Evolutionary conservation across 2,888 invertebrate species (phyloP).

Genomic region (Drosophila picticornis): DNA sequence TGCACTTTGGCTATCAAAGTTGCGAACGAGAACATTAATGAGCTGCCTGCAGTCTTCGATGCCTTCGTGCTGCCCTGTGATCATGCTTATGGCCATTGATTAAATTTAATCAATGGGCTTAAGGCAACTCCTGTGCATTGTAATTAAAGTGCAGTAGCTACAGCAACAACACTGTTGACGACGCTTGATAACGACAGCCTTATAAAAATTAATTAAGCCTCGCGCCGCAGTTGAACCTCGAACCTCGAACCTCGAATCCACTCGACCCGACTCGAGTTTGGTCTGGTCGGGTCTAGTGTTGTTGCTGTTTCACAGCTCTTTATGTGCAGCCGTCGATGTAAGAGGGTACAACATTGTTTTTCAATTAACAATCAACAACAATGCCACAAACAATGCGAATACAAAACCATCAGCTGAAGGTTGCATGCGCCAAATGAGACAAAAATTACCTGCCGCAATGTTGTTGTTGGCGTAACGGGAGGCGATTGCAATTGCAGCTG

Average conservation of each 20-base stretch:
- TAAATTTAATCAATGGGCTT: slow-evolving; percentile 80
- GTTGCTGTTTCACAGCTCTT: slow-evolving; percentile 67
- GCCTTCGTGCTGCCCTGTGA: slow-evolving; percentile 26
- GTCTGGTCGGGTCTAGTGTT: background rate
- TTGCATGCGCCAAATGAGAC: slow-evolving; percentile 72
- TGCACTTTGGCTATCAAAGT: slow-evolving; percentile 76
- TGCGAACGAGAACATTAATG: slow-evolving; percentile 70
- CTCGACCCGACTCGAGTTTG: slow-evolving; percentile 1
- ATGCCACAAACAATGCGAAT: slow-evolving; percentile 74
- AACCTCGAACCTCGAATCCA: slow-evolving; percentile 28
- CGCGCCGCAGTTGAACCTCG: slow-evolving; percentile 50
- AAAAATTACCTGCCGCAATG: slow-evolving; percentile 70
- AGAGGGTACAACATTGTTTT: slow-evolving; percentile 79
- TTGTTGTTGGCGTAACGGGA: background rate
- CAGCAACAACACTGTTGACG: slow-evolving; percentile 16
- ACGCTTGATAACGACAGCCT: slow-evolving; percentile 67
- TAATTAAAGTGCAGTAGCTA: slow-evolving; percentile 73
- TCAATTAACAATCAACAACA: slow-evolving; percentile 81
- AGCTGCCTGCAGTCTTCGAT: slow-evolving; percentile 45
- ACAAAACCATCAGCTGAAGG: slow-evolving; percentile 61
- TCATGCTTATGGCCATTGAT: slow-evolving; percentile 77
- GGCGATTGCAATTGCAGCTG: slow-evolving; percentile 29
- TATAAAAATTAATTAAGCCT: slow-evolving; percentile 79
- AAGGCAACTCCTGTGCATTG: slow-evolving; percentile 78
- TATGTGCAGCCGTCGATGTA: slow-evolving; percentile 60